These are phyloP conservation scores for Plumapathes pennacea DNA, from an alignment of 92 coral and sea anemone species.

Conservation along the genomic window DNA sequence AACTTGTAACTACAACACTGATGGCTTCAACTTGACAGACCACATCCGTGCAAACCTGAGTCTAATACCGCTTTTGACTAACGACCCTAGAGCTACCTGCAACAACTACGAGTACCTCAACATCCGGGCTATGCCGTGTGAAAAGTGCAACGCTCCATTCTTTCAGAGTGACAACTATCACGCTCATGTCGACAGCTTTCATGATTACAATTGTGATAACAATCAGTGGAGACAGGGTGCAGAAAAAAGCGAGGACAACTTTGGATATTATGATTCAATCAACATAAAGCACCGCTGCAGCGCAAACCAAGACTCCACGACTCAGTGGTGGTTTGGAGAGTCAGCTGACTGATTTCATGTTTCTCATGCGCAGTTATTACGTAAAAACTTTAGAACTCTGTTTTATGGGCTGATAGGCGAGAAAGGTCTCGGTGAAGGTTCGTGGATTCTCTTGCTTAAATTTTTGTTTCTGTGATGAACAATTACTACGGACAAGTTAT, in stretches of 20 bases:
- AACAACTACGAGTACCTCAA: constrained; percentile 9
- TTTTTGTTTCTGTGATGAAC: too few species aligned
- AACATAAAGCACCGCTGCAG: constrained; percentile 17
- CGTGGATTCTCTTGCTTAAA: too few species aligned
- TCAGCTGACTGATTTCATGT: too few species aligned
- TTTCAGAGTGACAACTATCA: constrained; percentile 2
- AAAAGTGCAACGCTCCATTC: constrained; percentile 6
- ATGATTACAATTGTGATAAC: constrained; percentile 1
- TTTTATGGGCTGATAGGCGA: too few species aligned
- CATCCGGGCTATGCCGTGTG: constrained; percentile 14
- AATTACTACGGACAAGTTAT: too few species aligned
- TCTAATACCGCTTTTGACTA: background rate
- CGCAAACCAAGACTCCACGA: constrained; percentile 11
- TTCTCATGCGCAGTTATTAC: too few species aligned
- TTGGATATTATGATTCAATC: background rate
- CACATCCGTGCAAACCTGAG: constrained; percentile 12
- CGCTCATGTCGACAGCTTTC: constrained; percentile 1
- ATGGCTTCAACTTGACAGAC: constrained; percentile 10
- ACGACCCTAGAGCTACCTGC: background rate
- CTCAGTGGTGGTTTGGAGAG: constrained; percentile 41
- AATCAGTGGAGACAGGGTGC: background rate
- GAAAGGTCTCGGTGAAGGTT: too few species aligned
- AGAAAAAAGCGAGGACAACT: constrained; percentile 10
- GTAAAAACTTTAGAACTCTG: too few species aligned
- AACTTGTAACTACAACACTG: constrained; percentile 24